Percentiles rank a stretch among this genome's conserved stretches.
These are phyloP conservation scores for Pseudonaja textilis DNA, from an alignment of 2,113 vertebrate species.

Conservation along the genomic window DNA sequence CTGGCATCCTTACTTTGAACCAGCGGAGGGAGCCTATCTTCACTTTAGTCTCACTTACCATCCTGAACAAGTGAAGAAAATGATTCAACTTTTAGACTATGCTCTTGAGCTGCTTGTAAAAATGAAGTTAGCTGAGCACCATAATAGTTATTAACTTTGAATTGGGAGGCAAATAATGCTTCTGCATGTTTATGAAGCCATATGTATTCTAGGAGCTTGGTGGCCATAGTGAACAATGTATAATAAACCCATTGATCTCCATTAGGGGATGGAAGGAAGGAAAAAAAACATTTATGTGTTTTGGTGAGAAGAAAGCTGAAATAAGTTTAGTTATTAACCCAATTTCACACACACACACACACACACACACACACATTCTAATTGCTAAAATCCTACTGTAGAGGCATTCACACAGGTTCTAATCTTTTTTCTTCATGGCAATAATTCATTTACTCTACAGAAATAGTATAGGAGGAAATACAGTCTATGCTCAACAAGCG, in stretches of 20 bases:
- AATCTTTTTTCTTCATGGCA: neutral
- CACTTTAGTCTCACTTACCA: neutral
- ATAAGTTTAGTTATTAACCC: neutral
- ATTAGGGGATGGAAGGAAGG: neutral
- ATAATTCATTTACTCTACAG: neutral
- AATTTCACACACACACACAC: neutral
- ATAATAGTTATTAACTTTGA: constrained; percentile 15
- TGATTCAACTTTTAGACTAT: neutral
- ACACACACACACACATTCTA: neutral
- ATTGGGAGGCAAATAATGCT: neutral
- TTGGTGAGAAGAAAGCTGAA: neutral
- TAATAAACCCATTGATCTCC: neutral
- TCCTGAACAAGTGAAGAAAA: neutral
- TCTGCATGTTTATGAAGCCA: constrained; percentile 1
- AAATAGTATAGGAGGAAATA: neutral
- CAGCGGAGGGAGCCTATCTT: no score
- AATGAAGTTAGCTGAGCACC: neutral
- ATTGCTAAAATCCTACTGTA: neutral
- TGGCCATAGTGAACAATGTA: neutral
- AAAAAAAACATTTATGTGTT: neutral
- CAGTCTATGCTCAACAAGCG: neutral
- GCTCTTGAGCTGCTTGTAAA: neutral
- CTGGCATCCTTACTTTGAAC: neutral
- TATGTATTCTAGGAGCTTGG: neutral
- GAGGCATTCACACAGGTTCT: no score